Conservation (phyloP, 64 coral and sea anemone species). For the Pocillopora verrucosa region DNA sequence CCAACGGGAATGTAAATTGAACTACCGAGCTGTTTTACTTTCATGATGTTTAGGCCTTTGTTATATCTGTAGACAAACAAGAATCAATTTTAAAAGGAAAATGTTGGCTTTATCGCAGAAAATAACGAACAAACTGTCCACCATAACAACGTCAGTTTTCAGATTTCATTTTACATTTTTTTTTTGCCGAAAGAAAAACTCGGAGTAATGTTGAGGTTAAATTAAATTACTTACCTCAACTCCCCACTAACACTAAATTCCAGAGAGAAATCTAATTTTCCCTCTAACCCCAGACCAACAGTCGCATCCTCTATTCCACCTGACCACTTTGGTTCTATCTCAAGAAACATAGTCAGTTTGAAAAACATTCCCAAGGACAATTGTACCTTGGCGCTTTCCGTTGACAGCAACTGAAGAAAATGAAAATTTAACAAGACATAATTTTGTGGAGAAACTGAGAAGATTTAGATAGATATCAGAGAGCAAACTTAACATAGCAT, state of each 20-base stretch:
- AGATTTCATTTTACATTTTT: too few species aligned
- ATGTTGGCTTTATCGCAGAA: not conserved
- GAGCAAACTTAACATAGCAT: too few species aligned
- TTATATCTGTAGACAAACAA: not conserved
- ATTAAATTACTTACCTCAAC: conserved; percentile 5
- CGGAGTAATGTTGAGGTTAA: too few species aligned
- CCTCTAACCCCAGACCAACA: conserved; percentile 15
- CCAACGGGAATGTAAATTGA: conserved; percentile 19
- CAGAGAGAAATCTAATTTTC: not conserved
- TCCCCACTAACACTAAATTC: conserved; percentile 1
- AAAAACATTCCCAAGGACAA: not conserved
- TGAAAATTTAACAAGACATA: not conserved
- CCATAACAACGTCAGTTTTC: too few species aligned
- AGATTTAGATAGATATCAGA: not conserved
- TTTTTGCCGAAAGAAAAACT: too few species aligned
- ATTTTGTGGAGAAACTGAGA: not conserved
- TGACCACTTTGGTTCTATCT: not conserved
- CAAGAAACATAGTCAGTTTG: not conserved
- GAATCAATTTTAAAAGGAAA: too few species aligned
- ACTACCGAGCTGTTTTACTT: conserved; percentile 8
- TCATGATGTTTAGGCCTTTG: not conserved
- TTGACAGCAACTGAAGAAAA: conserved; percentile 6
- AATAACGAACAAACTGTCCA: too few species aligned
- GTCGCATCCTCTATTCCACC: conserved; percentile 5
- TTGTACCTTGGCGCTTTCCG: not conserved